Conservation (phyloP, 2,113 vertebrate genomes). For the Chamaea fasciata region DNA sequence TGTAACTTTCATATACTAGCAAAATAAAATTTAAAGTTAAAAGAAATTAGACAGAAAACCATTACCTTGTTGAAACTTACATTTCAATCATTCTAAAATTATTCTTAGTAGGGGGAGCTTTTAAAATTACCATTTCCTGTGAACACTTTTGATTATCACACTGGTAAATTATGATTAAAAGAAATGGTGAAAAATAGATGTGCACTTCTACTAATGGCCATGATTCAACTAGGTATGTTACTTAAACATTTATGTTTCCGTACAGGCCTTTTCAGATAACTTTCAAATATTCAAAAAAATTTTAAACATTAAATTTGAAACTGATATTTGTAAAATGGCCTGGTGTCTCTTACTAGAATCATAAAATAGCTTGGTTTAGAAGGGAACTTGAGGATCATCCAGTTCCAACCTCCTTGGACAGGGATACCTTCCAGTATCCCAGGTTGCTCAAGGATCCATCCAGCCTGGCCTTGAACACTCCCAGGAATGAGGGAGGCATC, state of each 20-base stretch:
- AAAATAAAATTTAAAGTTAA: background rate
- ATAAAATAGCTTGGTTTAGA: background rate
- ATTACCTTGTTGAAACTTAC: background rate
- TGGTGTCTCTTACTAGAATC: background rate
- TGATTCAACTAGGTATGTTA: background rate
- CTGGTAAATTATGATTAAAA: background rate
- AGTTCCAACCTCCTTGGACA: background rate
- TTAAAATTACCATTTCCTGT: background rate
- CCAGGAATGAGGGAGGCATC: background rate
- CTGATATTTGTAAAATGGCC: background rate
- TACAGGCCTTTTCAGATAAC: background rate
- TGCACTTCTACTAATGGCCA: accelerated
- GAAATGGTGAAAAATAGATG: background rate
- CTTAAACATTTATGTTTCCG: background rate
- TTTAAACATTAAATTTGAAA: background rate
- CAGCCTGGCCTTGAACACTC: background rate
- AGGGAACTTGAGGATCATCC: background rate
- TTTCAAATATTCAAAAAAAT: background rate
- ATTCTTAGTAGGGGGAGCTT: background rate
- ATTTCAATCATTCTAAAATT: background rate
- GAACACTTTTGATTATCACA: background rate
- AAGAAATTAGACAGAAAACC: accelerated
- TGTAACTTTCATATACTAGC: background rate
- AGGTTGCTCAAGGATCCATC: background rate
- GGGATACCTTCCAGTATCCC: background rate